Evolutionary conservation across 2,888 invertebrate species (phyloP), one percentile per base, ranked within the genome.

Genomic region (Andrena trimmerana): DNA sequence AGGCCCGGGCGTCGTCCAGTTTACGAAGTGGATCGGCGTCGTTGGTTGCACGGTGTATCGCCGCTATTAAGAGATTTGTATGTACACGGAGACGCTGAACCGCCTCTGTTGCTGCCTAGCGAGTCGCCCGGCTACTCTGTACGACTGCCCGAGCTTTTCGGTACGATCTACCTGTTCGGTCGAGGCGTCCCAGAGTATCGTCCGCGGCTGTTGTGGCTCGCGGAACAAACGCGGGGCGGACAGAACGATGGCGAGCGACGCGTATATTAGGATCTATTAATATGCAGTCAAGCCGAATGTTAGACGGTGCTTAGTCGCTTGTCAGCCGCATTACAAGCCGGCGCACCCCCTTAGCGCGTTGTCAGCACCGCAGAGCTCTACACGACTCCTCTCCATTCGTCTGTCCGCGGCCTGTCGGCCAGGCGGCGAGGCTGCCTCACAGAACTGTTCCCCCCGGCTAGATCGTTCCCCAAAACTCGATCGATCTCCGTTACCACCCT

Each of bases 251-350:
- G 78, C 86, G 83, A 80, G 83, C 83, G 67, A 76, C 74, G 76
- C 84, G 83, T 83, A 78, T 85, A 89, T 89, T 84, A 90, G 85
- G 88, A 88, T 91, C 92, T 92, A 92, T 92, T 91, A 92, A 92
- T 92, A 92, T 91, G 91, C 90, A 87, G 85, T 86, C 89, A 86
- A 88, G 89, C 90, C 89, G 81, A 90, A 90, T 87, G 89, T 90
- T 90, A 88, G 90, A 87, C 90, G 89, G 89, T 91, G 90, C 89
- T 91, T 91, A 90, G 91, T 89, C 90, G 90, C 91, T 91, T 91
- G 92, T 92, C 90, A 90, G 89, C 83, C 90, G 77, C 85, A 91
- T 92, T 89, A 91, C 87, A 86, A 83, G 77, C 81, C 87, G 84
- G 85, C 87, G 85, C 86, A 83, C 42, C 83, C 83, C 72, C 66